Percentiles rank a stretch among this genome's conserved stretches.
Evolutionary conservation across 1,140 invertebrate genomes (phyloP).

Genomic region (Eupeodes corollae): DNA sequence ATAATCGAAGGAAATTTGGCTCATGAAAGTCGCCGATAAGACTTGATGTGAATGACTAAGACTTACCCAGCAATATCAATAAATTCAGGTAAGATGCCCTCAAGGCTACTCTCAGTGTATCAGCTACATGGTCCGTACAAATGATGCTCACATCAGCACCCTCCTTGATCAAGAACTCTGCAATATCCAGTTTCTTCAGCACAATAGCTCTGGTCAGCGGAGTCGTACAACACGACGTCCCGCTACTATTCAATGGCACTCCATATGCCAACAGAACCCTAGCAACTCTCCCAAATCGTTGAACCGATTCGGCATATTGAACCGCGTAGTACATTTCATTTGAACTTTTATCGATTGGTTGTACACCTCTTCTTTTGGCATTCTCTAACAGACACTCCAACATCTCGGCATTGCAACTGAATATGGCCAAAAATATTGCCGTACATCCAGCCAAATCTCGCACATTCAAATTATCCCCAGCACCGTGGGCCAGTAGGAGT

Average conservation of each 20-base stretch:
- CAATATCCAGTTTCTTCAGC: slow-evolving; percentile 35
- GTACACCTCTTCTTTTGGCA: neutral
- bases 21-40: no score
- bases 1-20: no score
- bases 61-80: slow-evolving; percentile 21
- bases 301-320: slow-evolving; percentile 26
- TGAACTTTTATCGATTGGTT: slow-evolving; percentile 23
- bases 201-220: slow-evolving; percentile 41
- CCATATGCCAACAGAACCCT: slow-evolving; percentile 38
- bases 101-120: slow-evolving; percentile 11
- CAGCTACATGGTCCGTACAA: slow-evolving; percentile 16
- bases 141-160: slow-evolving; percentile 38
- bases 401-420: slow-evolving; percentile 41
- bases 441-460: slow-evolving; percentile 45
- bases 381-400: slow-evolving; percentile 38
- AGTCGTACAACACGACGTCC: slow-evolving; percentile 37
- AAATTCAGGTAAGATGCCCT: slow-evolving; percentile 10
- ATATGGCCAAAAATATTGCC: slow-evolving; percentile 49
- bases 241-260: slow-evolving; percentile 34
- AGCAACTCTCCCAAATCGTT: slow-evolving; percentile 37
- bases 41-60: neutral
- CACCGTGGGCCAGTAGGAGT: slow-evolving; percentile 34
- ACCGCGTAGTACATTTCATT: slow-evolving; percentile 45
- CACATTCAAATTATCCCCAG: slow-evolving; percentile 42
- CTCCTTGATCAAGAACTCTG: slow-evolving; percentile 38